Percentiles rank a stretch among this genome's conserved stretches.
phyloP scores from a whole-genome alignment of 2,888 invertebrate species.

The Camptogramma bilineatum region DNA sequence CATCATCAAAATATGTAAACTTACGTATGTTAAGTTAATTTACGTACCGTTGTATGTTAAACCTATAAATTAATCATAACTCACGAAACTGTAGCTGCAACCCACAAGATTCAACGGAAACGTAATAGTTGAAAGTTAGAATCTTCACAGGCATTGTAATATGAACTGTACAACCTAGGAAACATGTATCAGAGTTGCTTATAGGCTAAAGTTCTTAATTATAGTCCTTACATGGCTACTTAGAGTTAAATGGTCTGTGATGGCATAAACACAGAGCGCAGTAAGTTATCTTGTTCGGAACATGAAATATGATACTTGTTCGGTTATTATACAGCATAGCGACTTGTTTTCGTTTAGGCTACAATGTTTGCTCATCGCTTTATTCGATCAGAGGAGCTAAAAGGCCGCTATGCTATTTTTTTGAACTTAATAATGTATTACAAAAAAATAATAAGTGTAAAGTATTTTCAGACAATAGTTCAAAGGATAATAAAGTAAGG shows the following conservation, averaged over 20 bases:
- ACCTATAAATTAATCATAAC: conserved; percentile 59
- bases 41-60: conserved; percentile 36
- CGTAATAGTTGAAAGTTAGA: conserved; percentile 47
- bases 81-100: conserved; percentile 52
- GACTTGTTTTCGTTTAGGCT: too few relatives aligned
- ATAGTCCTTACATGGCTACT: conserved; percentile 51
- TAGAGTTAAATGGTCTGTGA: conserved; percentile 51
- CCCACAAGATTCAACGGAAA: conserved; percentile 45
- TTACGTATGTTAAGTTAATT: conserved; percentile 12
- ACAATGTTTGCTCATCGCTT: too few relatives aligned
- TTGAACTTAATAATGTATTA: neutral
- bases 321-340: conserved; percentile 8
- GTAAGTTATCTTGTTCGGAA: conserved; percentile 40
- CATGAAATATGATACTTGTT: conserved; percentile 42
- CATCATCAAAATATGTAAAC: neutral
- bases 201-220: conserved; percentile 44
- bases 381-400: too few relatives aligned
- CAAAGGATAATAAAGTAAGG: conserved; percentile 30
- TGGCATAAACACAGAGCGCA: conserved; percentile 43
- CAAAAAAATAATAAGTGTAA: conserved; percentile 8
- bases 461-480: conserved; percentile 21
- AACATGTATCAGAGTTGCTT: conserved; percentile 31
- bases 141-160: conserved; percentile 28
- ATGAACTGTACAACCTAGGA: conserved; percentile 33
- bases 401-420: too few relatives aligned